A percentile compares a stretch with the other conserved stretches of the same genome.
phyloP scores from a whole-genome alignment of 2,888 invertebrate genomes.

The Gnatocerus cornutus region DNA sequence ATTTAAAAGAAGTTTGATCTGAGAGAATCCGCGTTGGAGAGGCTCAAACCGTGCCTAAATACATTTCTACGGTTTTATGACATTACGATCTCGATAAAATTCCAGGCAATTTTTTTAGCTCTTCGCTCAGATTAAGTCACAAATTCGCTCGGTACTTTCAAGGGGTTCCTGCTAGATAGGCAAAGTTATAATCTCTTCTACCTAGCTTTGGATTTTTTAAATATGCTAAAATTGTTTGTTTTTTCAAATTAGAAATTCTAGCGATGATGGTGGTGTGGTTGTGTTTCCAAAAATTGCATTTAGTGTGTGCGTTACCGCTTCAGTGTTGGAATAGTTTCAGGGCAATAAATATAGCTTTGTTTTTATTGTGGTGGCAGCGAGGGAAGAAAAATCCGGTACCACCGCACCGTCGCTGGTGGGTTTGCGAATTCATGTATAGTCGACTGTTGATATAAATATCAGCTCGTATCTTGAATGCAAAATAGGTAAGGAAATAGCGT shows the following conservation, averaged over 20 bases:
- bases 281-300: too few species aligned
- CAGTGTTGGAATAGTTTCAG: not conserved
- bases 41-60: slow-evolving; percentile 54
- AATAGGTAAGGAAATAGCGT: slow-evolving; percentile 62
- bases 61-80: slow-evolving; percentile 56
- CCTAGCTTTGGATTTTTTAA: slow-evolving; percentile 32
- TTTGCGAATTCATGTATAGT: slow-evolving; percentile 36
- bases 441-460: slow-evolving; percentile 59
- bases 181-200: slow-evolving; percentile 39
- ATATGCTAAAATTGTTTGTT: too few species aligned
- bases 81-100: slow-evolving; percentile 25
- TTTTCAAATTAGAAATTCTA: too few species aligned
- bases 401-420: slow-evolving; percentile 36
- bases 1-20: slow-evolving; percentile 21
- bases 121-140: slow-evolving; percentile 35
- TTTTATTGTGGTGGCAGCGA: slow-evolving; percentile 38
- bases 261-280: too few species aligned
- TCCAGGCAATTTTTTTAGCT: slow-evolving; percentile 41
- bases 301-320: too few species aligned
- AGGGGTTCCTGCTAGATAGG: slow-evolving; percentile 41
- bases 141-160: slow-evolving; percentile 3
- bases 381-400: slow-evolving; percentile 34
- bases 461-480: slow-evolving; percentile 61
- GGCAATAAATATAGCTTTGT: slow-evolving; percentile 26
- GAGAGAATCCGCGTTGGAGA: slow-evolving; percentile 12